phyloP scores from a whole-genome alignment of 1,140 invertebrate genomes.

The Anadara kagoshimensis region DNA sequence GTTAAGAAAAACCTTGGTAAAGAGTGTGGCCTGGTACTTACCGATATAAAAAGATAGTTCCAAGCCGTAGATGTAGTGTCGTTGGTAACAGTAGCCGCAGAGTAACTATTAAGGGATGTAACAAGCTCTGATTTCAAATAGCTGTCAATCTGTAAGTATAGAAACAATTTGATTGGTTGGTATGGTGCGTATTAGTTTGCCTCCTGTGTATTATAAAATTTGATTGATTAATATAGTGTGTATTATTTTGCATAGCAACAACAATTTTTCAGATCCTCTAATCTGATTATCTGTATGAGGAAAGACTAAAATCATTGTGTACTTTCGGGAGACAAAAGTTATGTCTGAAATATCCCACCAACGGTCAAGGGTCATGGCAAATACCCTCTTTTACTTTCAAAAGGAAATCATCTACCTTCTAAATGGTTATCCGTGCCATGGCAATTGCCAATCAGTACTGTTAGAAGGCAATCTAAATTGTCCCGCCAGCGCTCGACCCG shows the following conservation, averaged over 20 bases:
- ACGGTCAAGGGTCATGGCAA: not conserved
- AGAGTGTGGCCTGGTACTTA: no score
- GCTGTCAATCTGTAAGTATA: slow-evolving; percentile 1
- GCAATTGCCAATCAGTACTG: no score
- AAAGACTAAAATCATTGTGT: not conserved
- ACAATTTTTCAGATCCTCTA: no score
- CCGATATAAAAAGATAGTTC: slow-evolving; percentile 30
- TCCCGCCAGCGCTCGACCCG: not conserved
- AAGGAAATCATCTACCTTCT: no score
- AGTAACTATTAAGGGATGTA: slow-evolving; percentile 12
- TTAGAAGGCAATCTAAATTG: not conserved
- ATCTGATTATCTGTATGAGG: no score
- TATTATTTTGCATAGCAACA: no score
- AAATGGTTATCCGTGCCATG: no score
- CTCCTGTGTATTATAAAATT: no score
- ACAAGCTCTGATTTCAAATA: slow-evolving; percentile 12
- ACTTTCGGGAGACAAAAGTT: not conserved
- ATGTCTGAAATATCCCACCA: not conserved
- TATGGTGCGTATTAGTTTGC: not conserved
- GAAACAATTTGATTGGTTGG: not conserved
- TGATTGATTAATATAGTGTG: no score
- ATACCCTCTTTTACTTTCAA: not conserved
- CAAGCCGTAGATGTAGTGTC: slow-evolving; percentile 25
- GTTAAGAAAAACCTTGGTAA: no score
- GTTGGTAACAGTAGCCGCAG: slow-evolving; percentile 12